Percentiles rank a stretch among this genome's conserved stretches.
Evolutionary conservation across 2,888 invertebrate species (phyloP).

Genomic region (Smittia sp.): DNA sequence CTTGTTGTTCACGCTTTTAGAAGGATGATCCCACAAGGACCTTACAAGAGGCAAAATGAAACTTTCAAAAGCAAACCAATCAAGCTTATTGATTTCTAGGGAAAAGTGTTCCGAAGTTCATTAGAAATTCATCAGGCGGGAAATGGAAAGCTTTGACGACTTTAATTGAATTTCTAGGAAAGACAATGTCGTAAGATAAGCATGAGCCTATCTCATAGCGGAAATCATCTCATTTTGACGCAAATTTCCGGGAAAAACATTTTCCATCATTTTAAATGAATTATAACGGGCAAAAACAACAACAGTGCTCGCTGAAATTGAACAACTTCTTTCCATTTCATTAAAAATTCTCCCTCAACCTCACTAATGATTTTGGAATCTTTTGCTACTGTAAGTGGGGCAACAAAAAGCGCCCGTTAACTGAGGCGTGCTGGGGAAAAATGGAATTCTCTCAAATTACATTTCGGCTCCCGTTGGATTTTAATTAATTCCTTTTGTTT

Average conservation of each 20-base stretch:
- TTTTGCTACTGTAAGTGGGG: background rate
- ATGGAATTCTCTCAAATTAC: background rate
- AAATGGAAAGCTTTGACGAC: background rate
- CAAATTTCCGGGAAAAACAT: background rate
- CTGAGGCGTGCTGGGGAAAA: no score
- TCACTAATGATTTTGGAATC: constrained; percentile 10
- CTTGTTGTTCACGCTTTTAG: no score
- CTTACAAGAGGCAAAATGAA: no score
- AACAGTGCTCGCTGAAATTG: background rate
- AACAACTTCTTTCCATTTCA: constrained; percentile 4
- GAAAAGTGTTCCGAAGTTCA: background rate
- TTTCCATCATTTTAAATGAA: background rate
- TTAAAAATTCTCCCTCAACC: constrained; percentile 1
- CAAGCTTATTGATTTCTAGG: background rate
- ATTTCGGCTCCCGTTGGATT: background rate
- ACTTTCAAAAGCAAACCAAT: background rate
- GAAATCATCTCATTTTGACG: background rate
- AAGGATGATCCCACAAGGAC: no score
- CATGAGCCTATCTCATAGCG: background rate
- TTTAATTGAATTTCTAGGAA: background rate
- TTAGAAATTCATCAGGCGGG: background rate
- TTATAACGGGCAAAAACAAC: background rate
- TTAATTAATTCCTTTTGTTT: constrained; percentile 22
- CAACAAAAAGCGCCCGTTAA: no score
- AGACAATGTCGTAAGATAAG: background rate